Conservation (phyloP, 2,888 invertebrate species). For the Urechis unicinctus region DNA sequence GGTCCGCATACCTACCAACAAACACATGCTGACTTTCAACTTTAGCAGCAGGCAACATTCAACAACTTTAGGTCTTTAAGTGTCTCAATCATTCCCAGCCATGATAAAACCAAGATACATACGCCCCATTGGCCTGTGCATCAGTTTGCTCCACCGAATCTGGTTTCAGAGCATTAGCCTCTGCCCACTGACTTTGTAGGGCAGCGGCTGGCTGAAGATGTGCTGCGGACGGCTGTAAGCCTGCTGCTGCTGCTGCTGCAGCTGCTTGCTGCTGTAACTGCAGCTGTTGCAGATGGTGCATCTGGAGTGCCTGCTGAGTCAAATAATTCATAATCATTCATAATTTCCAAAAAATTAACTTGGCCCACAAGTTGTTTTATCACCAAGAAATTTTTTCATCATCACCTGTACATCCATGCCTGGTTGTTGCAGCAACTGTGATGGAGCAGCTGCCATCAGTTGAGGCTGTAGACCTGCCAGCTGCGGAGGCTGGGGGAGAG, state of each 20-base stretch:
- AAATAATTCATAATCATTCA: too few species aligned
- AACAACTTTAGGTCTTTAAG: too few species aligned
- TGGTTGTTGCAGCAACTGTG: not conserved
- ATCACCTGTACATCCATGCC: not conserved
- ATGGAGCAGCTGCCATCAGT: not conserved
- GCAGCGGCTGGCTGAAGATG: not conserved
- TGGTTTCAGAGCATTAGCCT: not conserved
- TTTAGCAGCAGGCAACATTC: too few species aligned
- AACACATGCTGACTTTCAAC: too few species aligned
- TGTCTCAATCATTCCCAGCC: not conserved
- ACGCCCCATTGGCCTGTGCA: not conserved
- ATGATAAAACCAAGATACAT: not conserved
- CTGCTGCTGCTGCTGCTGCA: conserved; percentile 4
- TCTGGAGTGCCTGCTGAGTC: not conserved
- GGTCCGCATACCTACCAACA: not conserved
- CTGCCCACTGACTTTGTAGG: not conserved
- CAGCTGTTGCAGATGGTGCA: not conserved
- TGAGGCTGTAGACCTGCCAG: not conserved
- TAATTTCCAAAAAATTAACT: too few species aligned
- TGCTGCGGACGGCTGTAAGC: not conserved
- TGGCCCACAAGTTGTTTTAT: too few species aligned
- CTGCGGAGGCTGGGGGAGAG: not conserved
- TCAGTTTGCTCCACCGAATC: not conserved
- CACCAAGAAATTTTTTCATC: too few species aligned
- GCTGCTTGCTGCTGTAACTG: conserved; percentile 6